A percentile compares a stretch with the other conserved stretches of the same genome.
phyloP scores from a whole-genome alignment of 2,797 vertebrate genomes.

The Australoheros facetus region DNA sequence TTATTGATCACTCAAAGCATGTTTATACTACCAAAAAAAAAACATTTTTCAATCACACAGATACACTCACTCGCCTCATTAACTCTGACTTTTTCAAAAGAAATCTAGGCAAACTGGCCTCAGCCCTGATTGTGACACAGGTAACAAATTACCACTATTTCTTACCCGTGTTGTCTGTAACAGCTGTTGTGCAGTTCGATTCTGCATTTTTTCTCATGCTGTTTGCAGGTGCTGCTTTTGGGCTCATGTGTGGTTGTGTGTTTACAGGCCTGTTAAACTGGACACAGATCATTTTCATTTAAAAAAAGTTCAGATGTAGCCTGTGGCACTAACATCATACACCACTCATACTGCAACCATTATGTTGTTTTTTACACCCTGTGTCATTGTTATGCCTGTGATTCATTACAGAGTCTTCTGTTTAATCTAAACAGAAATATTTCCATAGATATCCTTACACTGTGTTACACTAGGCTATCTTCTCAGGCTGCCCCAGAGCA shows the following conservation, averaged over 20 bases:
- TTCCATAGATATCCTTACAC: fast-evolving
- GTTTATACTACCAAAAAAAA: not conserved
- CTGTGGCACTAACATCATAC: not conserved
- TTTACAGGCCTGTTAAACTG: not conserved
- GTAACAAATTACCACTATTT: not conserved
- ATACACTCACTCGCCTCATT: not conserved
- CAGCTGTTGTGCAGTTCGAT: not conserved
- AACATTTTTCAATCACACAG: not conserved
- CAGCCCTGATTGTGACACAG: too few species aligned
- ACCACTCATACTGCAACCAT: not conserved
- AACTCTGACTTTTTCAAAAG: not conserved
- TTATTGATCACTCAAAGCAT: not conserved
- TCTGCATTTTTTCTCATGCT: not conserved
- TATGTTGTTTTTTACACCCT: too few species aligned
- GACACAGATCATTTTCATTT: not conserved
- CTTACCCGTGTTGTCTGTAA: not conserved
- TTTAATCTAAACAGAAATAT: not conserved
- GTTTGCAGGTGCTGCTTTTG: not conserved
- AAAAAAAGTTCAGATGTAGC: not conserved
- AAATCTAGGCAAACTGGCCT: too few species aligned
- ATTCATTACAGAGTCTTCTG: too few species aligned
- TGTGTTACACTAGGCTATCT: not conserved
- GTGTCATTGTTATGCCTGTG: too few species aligned
- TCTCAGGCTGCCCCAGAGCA: not conserved
- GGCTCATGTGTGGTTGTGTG: not conserved